phyloP scores from a whole-genome alignment of 2,888 invertebrate species.

The Steromphala cineraria region DNA sequence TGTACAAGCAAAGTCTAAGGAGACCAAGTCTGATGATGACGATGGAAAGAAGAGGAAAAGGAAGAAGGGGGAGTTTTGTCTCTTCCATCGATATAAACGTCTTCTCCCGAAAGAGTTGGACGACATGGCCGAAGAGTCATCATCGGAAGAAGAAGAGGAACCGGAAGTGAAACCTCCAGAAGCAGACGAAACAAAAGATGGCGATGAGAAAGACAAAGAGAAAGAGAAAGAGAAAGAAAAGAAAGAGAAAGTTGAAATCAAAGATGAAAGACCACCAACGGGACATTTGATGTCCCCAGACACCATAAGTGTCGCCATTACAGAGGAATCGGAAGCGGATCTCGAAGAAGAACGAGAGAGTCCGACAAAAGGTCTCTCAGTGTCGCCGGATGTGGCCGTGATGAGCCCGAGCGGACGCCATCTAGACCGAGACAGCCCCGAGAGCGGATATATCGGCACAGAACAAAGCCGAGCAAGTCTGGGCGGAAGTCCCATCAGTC shows the following conservation, averaged over 20 bases:
- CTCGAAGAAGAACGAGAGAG: too few species aligned
- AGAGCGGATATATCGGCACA: background rate
- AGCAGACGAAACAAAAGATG: slow-evolving; percentile 3
- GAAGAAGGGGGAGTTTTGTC: slow-evolving; percentile 22
- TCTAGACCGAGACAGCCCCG: background rate
- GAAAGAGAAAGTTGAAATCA: background rate
- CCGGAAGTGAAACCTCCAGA: background rate
- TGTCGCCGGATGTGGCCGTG: background rate
- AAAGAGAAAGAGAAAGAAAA: background rate
- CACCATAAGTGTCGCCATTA: background rate
- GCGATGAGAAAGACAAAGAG: background rate
- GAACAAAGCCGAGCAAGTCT: background rate
- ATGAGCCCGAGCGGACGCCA: background rate
- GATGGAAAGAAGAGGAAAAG: slow-evolving; percentile 80
- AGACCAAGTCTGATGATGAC: slow-evolving; percentile 86
- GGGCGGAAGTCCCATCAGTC: background rate
- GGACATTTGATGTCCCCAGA: background rate
- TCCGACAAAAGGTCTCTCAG: background rate
- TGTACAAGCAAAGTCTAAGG: slow-evolving; percentile 79
- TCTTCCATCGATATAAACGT: slow-evolving; percentile 25
- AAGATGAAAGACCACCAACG: background rate
- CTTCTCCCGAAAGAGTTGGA: slow-evolving; percentile 19
- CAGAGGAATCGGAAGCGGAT: background rate
- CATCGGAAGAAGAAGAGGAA: background rate
- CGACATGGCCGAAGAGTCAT: background rate